Evolutionary conservation across 2,113 vertebrate genomes (phyloP).

Genomic region (Sciurus niger): DNA sequence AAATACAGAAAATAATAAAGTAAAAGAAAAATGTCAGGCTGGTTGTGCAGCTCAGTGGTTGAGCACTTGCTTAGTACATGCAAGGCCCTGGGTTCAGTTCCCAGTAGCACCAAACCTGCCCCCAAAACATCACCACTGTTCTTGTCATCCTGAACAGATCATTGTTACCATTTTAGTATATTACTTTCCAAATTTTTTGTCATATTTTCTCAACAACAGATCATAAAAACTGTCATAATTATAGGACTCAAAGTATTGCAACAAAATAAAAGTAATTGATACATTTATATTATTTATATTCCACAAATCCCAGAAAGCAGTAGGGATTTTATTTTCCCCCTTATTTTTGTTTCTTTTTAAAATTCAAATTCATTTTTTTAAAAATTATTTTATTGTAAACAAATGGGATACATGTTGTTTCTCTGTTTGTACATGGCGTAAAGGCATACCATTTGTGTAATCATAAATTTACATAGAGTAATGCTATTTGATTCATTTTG

Average conservation of each 20-base stretch:
- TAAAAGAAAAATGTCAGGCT: conserved; percentile 18
- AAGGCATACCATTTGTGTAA: no score
- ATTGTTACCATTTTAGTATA: conserved; percentile 34
- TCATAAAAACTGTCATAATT: conserved; percentile 1
- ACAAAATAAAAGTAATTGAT: not conserved
- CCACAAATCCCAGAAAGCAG: not conserved
- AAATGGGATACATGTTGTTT: no score
- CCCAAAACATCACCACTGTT: not conserved
- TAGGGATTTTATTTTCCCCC: no score
- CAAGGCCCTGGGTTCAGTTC: not conserved
- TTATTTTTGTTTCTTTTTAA: not conserved
- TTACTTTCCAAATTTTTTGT: conserved; percentile 13
- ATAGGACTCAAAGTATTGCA: conserved; percentile 2
- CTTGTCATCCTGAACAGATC: conserved; percentile 14
- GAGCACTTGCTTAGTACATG: not conserved
- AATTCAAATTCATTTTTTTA: conserved; percentile 17
- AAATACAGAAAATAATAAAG: not conserved
- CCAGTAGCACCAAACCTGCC: not conserved
- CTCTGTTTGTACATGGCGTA: no score
- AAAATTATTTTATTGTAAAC: no score
- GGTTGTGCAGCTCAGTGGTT: not conserved
- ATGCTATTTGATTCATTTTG: no score
- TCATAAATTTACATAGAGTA: no score
- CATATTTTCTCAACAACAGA: conserved; percentile 40
- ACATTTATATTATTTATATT: conserved; percentile 16